Evolutionary conservation across 1,140 invertebrate species (phyloP).

Genomic region (Polypedilum vanderplanki): DNA sequence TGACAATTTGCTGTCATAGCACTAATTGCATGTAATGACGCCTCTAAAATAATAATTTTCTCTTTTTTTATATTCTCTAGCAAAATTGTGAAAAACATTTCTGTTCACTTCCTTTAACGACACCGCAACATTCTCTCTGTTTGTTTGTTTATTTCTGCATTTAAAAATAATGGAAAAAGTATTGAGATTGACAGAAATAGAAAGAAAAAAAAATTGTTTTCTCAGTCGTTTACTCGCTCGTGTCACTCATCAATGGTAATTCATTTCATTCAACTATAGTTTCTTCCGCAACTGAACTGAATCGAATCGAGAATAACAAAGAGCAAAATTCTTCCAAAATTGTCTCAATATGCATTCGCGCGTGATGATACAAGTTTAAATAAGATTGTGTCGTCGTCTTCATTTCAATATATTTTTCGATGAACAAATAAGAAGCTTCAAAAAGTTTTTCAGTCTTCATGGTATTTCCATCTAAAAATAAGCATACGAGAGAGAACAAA

Average conservation of each 20-base stretch:
- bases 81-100: too few species aligned
- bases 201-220: background rate
- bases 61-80: too few species aligned
- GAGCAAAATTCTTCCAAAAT: background rate
- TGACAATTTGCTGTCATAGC: too few species aligned
- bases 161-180: too few species aligned
- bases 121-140: too few species aligned
- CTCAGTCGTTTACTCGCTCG: background rate
- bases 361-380: conserved; percentile 12
- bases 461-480: too few species aligned
- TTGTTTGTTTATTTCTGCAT: too few species aligned
- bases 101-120: too few species aligned
- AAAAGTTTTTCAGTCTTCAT: background rate
- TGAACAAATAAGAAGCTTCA: background rate
- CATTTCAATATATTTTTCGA: background rate
- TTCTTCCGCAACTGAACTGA: background rate
- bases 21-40: too few species aligned
- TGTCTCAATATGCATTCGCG: conserved; percentile 10
- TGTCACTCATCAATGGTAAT: background rate
- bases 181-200: too few species aligned
- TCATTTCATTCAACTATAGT: background rate
- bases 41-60: too few species aligned
- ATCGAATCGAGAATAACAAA: background rate
- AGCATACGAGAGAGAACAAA: too few species aligned
- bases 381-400: background rate